These are phyloP conservation scores for Caloenas nicobarica DNA, from an alignment of 2,113 vertebrate species.

Conservation along the genomic window DNA sequence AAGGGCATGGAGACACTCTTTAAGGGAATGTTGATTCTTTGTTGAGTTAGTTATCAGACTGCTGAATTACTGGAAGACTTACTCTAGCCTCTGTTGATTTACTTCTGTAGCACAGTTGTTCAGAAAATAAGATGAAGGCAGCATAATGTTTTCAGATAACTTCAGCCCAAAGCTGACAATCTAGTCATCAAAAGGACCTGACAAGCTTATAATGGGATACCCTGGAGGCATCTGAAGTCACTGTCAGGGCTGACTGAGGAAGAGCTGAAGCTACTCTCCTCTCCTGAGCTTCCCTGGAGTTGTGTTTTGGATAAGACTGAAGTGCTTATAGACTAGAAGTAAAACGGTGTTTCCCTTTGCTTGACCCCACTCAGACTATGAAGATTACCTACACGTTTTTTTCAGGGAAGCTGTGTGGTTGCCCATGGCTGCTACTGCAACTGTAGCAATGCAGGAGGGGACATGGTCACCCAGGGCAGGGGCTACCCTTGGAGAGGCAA, in stretches of 20 bases:
- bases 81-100: not conserved
- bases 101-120: not conserved
- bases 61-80: not conserved
- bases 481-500: not conserved
- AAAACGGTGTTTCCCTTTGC: not conserved
- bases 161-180: not conserved
- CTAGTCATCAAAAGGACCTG: not conserved
- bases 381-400: not conserved
- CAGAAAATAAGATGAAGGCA: not conserved
- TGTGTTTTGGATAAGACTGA: not conserved
- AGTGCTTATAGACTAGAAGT: not conserved
- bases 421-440: not conserved
- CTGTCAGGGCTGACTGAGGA: not conserved
- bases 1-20: not conserved
- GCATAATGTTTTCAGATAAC: not conserved
- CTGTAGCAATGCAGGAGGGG: rapidly evolving
- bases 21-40: not conserved
- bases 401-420: not conserved
- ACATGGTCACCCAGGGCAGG: rapidly evolving
- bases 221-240: not conserved
- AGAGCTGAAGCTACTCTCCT: not conserved
- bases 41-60: not conserved
- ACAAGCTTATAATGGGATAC: not conserved
- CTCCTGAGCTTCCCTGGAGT: not conserved
- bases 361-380: not conserved